These are phyloP conservation scores for Oryzias sinensis DNA, from an alignment of 2,797 vertebrate species.

Conservation along the genomic window DNA sequence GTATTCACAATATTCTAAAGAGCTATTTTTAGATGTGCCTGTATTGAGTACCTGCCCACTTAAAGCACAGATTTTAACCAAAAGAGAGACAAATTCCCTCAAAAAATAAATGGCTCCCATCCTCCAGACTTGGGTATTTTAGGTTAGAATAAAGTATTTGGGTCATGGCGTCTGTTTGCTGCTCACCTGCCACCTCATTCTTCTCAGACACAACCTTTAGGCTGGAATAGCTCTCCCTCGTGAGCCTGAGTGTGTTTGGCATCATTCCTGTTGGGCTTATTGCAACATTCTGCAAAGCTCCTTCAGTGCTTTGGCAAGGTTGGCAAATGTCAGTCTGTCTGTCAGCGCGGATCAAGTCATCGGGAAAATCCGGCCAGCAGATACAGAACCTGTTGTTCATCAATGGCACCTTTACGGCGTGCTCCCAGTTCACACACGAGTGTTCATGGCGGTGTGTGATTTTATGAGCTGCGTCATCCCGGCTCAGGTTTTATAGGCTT, in stretches of 20 bases:
- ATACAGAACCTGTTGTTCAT: neutral
- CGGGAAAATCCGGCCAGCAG: slow-evolving; percentile 38
- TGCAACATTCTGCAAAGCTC: neutral
- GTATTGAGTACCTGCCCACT: no score
- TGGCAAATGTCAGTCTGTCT: neutral
- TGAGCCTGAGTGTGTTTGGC: neutral
- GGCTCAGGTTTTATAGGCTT: no score
- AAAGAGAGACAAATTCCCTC: neutral
- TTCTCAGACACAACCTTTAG: neutral
- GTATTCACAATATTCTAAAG: no score
- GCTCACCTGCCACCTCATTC: neutral
- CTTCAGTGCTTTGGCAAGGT: neutral
- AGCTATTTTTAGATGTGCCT: no score
- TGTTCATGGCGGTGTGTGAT: no score
- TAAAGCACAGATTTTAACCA: no score
- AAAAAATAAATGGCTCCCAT: slow-evolving; percentile 3
- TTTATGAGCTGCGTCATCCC: no score
- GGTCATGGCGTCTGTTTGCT: slow-evolving; percentile 12
- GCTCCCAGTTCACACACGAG: no score
- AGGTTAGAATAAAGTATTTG: slow-evolving; percentile 9
- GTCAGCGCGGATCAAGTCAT: neutral
- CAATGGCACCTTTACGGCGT: no score
- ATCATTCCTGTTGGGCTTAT: neutral
- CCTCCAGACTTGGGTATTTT: neutral
- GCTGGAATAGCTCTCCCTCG: slow-evolving; percentile 1